These are phyloP conservation scores for Eleginops maclovinus DNA, from an alignment of 2,113 vertebrate species.

Conservation along the genomic window DNA sequence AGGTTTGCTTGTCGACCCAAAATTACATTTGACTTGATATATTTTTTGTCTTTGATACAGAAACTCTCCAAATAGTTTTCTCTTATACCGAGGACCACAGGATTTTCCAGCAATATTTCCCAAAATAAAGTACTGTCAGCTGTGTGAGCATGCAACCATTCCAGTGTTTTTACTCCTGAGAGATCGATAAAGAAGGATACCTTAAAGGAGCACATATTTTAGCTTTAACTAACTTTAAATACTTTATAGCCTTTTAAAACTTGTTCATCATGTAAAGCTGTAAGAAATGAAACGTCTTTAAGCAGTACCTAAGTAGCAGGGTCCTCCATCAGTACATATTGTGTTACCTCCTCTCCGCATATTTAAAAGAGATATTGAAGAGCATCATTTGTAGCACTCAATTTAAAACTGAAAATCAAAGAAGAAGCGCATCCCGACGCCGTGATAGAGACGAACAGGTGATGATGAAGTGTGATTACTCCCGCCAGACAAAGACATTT, in stretches of 20 bases:
- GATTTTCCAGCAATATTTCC: too few species aligned
- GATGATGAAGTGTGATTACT: constrained; percentile 56
- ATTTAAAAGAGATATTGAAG: background rate
- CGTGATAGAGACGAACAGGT: constrained; percentile 29
- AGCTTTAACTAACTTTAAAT: background rate
- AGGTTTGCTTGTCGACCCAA: background rate
- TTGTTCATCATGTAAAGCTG: background rate
- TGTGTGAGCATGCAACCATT: background rate
- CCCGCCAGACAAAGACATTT: constrained; percentile 40
- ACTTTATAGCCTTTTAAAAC: background rate
- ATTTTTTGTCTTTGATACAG: too few species aligned
- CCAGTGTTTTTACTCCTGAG: background rate
- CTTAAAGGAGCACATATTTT: background rate
- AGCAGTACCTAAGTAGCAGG: background rate
- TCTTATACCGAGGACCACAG: too few species aligned
- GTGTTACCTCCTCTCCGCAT: too few species aligned
- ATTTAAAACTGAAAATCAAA: constrained; percentile 29
- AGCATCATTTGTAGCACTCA: constrained; percentile 15
- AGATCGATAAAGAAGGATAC: too few species aligned
- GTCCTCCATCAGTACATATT: background rate
- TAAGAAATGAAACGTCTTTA: background rate
- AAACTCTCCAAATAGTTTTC: too few species aligned
- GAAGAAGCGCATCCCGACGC: background rate
- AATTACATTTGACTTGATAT: background rate
- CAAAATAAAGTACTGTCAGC: background rate